Percentiles rank a stretch among this genome's conserved stretches.
Conservation (phyloP, 2,888 invertebrate genomes). For the Hyalella azteca region DNA sequence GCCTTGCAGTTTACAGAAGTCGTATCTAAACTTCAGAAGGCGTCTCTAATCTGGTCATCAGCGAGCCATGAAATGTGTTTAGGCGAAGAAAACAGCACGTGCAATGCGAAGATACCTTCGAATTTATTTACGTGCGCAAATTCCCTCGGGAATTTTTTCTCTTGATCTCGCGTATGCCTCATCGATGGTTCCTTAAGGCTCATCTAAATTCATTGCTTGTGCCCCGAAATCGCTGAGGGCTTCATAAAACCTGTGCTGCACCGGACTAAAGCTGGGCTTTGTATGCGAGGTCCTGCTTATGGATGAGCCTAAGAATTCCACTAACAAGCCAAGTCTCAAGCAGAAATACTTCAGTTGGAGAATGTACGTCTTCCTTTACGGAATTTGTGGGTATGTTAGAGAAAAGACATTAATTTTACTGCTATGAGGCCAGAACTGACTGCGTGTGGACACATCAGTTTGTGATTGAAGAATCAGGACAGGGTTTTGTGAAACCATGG, state of each 20-base stretch:
- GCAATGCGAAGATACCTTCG: not conserved
- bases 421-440: not conserved
- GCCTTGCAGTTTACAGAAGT: not conserved
- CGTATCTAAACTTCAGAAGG: not conserved
- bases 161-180: conserved; percentile 2
- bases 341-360: not conserved
- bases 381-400: not conserved
- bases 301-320: not conserved
- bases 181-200: conserved; percentile 28
- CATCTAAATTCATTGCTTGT: conserved; percentile 34
- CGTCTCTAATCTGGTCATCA: not conserved
- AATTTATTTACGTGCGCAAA: not conserved
- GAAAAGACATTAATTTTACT: not conserved
- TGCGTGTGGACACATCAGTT: not conserved
- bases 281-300: not conserved
- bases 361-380: not conserved
- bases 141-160: no score
- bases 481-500: no score
- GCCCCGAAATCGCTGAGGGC: conserved; percentile 14
- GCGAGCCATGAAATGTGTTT: not conserved
- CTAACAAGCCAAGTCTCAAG: not conserved
- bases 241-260: conserved; percentile 24
- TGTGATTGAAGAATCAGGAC: no score
- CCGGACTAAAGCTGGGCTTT: not conserved
- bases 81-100: not conserved